Base-by-base conservation (phyloP, 2,113 vertebrate species). In the Dermatemys mawii region DNA sequence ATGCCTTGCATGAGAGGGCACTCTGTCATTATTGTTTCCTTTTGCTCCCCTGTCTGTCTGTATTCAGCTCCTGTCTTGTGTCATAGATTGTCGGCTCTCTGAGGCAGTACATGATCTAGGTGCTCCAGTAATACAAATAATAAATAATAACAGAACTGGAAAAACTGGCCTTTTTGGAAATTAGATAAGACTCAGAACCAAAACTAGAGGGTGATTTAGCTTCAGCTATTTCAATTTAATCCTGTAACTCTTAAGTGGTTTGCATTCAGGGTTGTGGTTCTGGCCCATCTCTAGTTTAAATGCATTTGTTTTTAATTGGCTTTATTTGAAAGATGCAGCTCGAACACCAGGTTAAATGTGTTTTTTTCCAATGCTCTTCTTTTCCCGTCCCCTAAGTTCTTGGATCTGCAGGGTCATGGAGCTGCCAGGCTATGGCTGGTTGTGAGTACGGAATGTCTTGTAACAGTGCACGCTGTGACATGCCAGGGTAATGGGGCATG, bases 391-490 rank as follows among this genome's bases (percentile, higher is more conserved):
- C 6, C 70, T 96, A 87, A 96, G 93, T 92, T 92, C 90, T 95
- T 97, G 97, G 96, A 95, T 96, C 85, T 67, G 81, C 85, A 87
- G 82, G 91, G 93, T 97, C 93, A 95, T 38, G 75, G 93, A 85
- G 87, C 75, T 96, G 95, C 96, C 97, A 97, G 92, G 88, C 78
- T 75, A 4, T 88, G 93, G 79, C 92, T 96, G 96, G 93, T 92
- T 95, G 67, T 93, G 88, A n/a, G 81, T 95, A 82, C 82, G 32
- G 96, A 83, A 97, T 94, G 92, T 93, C 93, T 96, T 91, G 94
- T 96, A 96, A 95, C 95, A 90, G 75, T 78, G 80, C 97, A 97
- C 92, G 97, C 94, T 79, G 21, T 53, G 84, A 94, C 97, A 97
- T 88, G 97, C 93, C 93, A 87, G 83, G 79, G 91, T 90, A 90